Base-by-base conservation (phyloP, 2,888 invertebrate species). In the Blomia tropicalis region DNA sequence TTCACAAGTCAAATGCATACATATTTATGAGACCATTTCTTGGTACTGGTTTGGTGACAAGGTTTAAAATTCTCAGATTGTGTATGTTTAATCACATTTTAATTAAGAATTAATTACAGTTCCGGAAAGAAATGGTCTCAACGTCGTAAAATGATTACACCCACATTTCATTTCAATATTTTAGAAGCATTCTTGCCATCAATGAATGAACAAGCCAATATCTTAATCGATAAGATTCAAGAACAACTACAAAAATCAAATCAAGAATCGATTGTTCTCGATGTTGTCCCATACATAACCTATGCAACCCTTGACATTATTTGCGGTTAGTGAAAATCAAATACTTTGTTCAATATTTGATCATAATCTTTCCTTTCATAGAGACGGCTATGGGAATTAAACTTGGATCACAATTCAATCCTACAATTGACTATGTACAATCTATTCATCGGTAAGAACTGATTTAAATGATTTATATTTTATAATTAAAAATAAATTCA, bases 301-400 rank as follows among this genome's bases (percentile, higher is more conserved):
- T 43, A 67, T 19, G 68, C 68, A 11, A 66, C 69, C 27, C 63
- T 69, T 14, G 69, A 69, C 61, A 67, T 68, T 22, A 64, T 69
- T 4, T 69, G 51, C 22, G 51, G 51, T 19, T 11, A 47, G 51
- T 47, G 51, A 7, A 11, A 7, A 25, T 25, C n/a, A n/a, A n/a
- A n/a, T n/a, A n/a, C n/a, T n/a, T n/a, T n/a, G n/a, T n/a, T n/a
- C n/a, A n/a, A n/a, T n/a, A n/a, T n/a, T n/a, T 36, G 7, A 36
- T 36, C 17, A 36, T 11, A 36, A 7, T 56, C n/a, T 30, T n/a
- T n/a, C n/a, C n/a, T n/a, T n/a, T n/a, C n/a, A n/a, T 19, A 56
- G 59, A 58, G 22, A 58, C 59, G 22, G 59, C 59, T 44, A 58
- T 58, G 59, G 59, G 59, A 2, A 23, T 58, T 2, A 58, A 19